Evolutionary conservation across 2,888 invertebrate species (phyloP).

Genomic region (Diadegma fenestrale): DNA sequence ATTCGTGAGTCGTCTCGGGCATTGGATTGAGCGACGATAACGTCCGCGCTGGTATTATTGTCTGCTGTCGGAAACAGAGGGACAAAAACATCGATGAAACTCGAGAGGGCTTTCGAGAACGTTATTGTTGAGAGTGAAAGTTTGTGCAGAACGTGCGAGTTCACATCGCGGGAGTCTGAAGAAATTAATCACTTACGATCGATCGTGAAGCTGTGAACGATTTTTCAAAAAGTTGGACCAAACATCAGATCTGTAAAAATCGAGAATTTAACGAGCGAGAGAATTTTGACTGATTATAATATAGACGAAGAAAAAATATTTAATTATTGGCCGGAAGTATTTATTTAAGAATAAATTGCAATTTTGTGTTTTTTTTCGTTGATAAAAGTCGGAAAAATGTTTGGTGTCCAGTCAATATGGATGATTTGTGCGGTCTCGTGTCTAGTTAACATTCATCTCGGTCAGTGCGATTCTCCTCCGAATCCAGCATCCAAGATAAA

Average conservation of each 20-base stretch:
- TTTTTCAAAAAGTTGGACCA: background rate
- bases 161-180: background rate
- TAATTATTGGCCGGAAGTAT: background rate
- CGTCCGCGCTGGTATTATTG: background rate
- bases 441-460: conserved; percentile 1
- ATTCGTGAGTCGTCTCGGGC: conserved; percentile 53
- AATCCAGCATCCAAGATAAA: background rate
- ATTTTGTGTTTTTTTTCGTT: background rate
- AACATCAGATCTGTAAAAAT: background rate
- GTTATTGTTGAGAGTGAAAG: conserved; percentile 52
- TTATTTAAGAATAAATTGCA: background rate
- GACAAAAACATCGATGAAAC: conserved; percentile 18
- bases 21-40: conserved; percentile 34
- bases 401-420: background rate
- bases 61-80: background rate
- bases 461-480: background rate
- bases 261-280: background rate
- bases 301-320: background rate
- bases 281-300: background rate
- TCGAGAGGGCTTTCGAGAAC: conserved; percentile 12
- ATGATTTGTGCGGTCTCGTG: conserved; percentile 43
- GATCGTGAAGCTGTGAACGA: background rate
- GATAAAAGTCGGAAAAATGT: conserved; percentile 7
- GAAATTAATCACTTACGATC: background rate
- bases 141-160: background rate